Base-by-base conservation (phyloP, 1,140 invertebrate species). In the Drosophila bifasciata region DNA sequence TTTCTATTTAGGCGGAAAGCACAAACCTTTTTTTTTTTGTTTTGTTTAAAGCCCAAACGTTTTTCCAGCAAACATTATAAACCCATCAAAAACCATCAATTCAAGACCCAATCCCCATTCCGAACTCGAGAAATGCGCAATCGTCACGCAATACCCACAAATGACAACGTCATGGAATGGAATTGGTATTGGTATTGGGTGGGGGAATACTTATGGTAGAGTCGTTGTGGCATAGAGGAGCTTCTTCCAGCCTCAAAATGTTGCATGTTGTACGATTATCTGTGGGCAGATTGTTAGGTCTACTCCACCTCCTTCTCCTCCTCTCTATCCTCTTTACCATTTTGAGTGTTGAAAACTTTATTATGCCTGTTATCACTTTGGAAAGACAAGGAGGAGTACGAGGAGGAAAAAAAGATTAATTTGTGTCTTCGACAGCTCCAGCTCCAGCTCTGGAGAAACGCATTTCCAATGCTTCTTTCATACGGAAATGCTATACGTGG, bases 331-430 rank as follows among this genome's bases (percentile, higher is more conserved):
- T 11, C 21, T 15, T 32, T 39, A 39, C 40, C 53, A 51, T 64
- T 36, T 5, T 6, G 64, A 79, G 76, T 67, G 79, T 78, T 84
- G 70, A 83, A 83, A 75, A 75, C 79, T 75, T 84, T 79, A 84
- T 83, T 83, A 74, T 52, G 43, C 21, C 67, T 51, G 70, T 83
- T 81, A 81, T 73, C 78, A 81, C 46, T 44, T 16, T 0, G 41
- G 41, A n/a, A 39, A 13, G 11, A 8, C 17, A 44, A 11, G 25
- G 43, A 23, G 23, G 68, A 46, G 51, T 36, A 43, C 51, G 41
- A 57, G 49, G 61, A 73, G 62, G 49, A 39, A 60, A 49, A 28
- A 50, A 40, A 61, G 62, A 79, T 79, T 74, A 78, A 73, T 83
- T 81, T 81, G 66, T 62, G 61, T 44, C 76, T 45, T 72, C 44